phyloP scores from a whole-genome alignment of 2,113 vertebrate species.

The Taurulus bubalis region DNA sequence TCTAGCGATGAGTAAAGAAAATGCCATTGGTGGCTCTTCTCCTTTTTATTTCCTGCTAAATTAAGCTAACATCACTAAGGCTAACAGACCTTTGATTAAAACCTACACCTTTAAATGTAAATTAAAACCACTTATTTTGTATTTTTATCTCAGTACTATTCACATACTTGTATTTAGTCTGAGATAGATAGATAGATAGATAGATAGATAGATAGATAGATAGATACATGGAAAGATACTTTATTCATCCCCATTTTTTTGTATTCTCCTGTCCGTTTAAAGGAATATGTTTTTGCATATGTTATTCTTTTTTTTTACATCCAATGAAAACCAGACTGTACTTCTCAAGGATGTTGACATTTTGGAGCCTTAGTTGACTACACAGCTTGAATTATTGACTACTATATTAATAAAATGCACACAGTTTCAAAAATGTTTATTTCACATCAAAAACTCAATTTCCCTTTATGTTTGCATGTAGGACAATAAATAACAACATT shows the following conservation, averaged over 20 bases:
- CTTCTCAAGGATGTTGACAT: neutral
- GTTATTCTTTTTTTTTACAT: neutral
- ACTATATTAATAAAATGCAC: neutral
- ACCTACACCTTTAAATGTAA: neutral
- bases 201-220: too few relatives aligned
- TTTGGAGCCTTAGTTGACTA: neutral
- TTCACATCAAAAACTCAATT: neutral
- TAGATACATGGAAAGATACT: too few relatives aligned
- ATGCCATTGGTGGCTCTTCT: neutral
- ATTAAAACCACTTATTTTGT: neutral
- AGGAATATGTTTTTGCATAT: neutral
- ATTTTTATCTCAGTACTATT: neutral
- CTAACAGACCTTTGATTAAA: neutral
- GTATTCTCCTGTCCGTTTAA: neutral
- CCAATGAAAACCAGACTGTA: neutral
- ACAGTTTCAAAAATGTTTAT: slow-evolving; percentile 8
- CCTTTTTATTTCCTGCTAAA: neutral
- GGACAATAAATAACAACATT: slow-evolving; percentile 10
- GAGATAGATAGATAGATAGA: too few relatives aligned
- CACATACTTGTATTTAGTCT: neutral
- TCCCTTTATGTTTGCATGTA: neutral
- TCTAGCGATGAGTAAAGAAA: slow-evolving; percentile 21
- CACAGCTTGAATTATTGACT: neutral
- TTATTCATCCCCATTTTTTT: too few relatives aligned
- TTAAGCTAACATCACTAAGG: neutral